Evolutionary conservation across 2,797 vertebrate genomes (phyloP), one percentile per base, ranked within the genome.

Genomic region (Lepus oiostolus): DNA sequence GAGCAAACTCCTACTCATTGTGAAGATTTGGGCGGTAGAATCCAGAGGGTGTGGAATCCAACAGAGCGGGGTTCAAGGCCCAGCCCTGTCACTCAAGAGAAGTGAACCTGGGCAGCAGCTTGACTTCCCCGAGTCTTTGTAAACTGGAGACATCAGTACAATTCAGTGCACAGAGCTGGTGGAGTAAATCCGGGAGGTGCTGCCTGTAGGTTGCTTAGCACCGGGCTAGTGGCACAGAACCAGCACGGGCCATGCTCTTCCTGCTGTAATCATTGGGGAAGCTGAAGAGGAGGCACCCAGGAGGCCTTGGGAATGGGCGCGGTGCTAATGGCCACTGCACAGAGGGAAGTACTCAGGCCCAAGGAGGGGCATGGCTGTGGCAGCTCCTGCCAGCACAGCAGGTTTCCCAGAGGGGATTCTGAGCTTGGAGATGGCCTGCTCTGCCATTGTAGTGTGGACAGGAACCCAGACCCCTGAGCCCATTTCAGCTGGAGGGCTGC

Each of bases 291-390:
- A 74, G 85, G 42, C 74, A 9, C 13, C 5, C 28, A 12, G 52
- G 81, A 85, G 75, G 72, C 16, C 58, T 89, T 67, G 4, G 42
- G 85, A 81, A n/a, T 26, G 77, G 68, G 71, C 2, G 4, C 12
- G 26, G 14, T n/a, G 17, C 26, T 10, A 50, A 80, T 5, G 28
- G 67, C n/a, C 8, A 22, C 54, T 42, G 47, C 58, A 52, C 68
- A 63, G 75, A 19, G 38, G 11, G 50, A 21, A n/a, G 19, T 12
- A 8, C 19, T 3, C 0, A 1, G 3, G 90, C 38, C 72, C 9
- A 7, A 0, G 4, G 24, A 72, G 32, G 65, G 88, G 74, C 2
- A 0, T 1, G n/a, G 21, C 11, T 1, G 62, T 2, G 24, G 63
- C 0, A 0, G 47, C 74, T 1, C 2, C 35, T 54, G 62, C 54